Evolutionary conservation across 2,113 vertebrate species (phyloP).

Genomic region (Hoplias malabaricus): DNA sequence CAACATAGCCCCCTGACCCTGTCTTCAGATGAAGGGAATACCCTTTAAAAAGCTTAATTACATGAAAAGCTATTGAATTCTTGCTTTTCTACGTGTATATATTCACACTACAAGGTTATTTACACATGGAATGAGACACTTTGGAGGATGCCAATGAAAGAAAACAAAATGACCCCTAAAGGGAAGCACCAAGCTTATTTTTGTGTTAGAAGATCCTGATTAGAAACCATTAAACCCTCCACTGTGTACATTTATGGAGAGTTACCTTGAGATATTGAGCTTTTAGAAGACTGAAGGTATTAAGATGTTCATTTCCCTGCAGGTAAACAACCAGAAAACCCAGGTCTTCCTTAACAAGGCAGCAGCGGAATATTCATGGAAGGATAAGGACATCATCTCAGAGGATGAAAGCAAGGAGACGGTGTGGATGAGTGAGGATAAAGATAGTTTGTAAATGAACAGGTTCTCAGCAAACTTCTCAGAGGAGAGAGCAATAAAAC

Average conservation of each 20-base stretch:
- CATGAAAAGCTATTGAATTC: conserved; percentile 25
- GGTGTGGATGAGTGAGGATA: conserved; percentile 12
- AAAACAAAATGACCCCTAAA: conserved; percentile 16
- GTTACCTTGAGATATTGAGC: neutral
- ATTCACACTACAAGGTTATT: conserved; percentile 37
- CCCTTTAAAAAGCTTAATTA: conserved; percentile 12
- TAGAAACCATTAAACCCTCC: conserved; percentile 15
- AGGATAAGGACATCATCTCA: conserved; percentile 14
- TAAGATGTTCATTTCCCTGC: neutral
- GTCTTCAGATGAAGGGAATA: neutral
- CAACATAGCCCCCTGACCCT: conserved; percentile 40
- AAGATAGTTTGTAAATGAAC: conserved; percentile 21
- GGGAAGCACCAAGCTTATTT: conserved; percentile 19
- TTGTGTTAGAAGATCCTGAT: conserved; percentile 42
- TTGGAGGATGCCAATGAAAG: neutral
- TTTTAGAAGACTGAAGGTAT: conserved; percentile 8
- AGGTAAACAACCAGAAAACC: conserved; percentile 27
- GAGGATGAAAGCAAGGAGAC: conserved; percentile 20
- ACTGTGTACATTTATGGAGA: neutral
- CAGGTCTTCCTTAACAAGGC: conserved; percentile 1
- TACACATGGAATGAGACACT: neutral
- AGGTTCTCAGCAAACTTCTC: conserved; percentile 20
- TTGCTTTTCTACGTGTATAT: conserved; percentile 42
- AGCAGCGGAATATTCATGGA: neutral
- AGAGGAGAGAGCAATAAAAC: conserved; percentile 8